These are phyloP conservation scores for Schrankia costaestrigalis DNA, from an alignment of 2,888 invertebrate species.

Conservation along the genomic window DNA sequence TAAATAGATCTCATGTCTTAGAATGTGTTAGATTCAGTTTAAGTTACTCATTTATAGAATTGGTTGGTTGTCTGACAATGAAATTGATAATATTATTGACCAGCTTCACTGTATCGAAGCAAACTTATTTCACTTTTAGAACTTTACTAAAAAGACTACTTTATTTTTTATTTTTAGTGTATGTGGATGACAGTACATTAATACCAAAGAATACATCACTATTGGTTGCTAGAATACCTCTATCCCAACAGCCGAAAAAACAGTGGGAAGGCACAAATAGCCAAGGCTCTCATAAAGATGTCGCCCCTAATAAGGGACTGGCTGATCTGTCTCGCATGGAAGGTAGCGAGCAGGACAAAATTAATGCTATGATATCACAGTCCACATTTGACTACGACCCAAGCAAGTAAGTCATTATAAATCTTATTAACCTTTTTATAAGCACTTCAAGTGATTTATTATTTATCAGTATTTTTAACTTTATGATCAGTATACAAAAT, in stretches of 20 bases:
- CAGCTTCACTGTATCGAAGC: too few species aligned
- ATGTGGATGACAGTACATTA: conserved; percentile 92
- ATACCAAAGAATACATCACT: conserved; percentile 99
- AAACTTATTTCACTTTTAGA: too few species aligned
- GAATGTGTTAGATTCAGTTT: too few species aligned
- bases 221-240: conserved; percentile 95
- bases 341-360: conserved; percentile 98
- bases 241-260: conserved; percentile 88
- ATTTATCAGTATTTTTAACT: too few species aligned
- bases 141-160: background rate
- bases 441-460: too few species aligned
- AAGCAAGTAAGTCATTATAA: conserved; percentile 95
- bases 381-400: conserved; percentile 98
- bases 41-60: too few species aligned
- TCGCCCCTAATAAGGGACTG: conserved; percentile 82
- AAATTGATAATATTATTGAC: too few species aligned
- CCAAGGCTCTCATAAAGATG: conserved; percentile 70
- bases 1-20: too few species aligned
- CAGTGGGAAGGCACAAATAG: conserved; percentile 84
- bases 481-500: background rate
- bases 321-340: conserved; percentile 94
- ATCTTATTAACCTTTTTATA: too few species aligned
- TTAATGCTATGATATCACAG: conserved; percentile 98
- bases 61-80: too few species aligned
- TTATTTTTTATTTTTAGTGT: conserved; percentile 82